Conservation (phyloP, 2,797 vertebrate genomes). For the Sebastes kiyomatsui region DNA sequence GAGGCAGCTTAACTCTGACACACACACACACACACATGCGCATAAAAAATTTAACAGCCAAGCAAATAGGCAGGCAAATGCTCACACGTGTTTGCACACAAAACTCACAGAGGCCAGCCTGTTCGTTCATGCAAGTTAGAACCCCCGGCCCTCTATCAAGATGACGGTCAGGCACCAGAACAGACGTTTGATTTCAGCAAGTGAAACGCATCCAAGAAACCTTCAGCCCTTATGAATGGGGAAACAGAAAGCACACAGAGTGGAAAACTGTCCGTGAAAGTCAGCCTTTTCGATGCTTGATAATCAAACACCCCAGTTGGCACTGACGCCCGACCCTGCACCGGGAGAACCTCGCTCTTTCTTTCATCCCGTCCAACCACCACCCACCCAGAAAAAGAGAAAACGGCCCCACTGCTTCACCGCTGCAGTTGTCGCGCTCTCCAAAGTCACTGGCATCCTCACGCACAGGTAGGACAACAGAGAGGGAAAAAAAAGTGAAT, state of each 20-base stretch:
- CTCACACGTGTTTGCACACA: slow-evolving; percentile 30
- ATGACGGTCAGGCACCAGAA: slow-evolving; percentile 54
- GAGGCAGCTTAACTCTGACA: slow-evolving; percentile 11
- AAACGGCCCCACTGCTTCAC: neutral
- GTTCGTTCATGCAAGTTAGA: slow-evolving; percentile 41
- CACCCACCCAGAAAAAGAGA: slow-evolving; percentile 53
- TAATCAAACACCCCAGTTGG: slow-evolving; percentile 63
- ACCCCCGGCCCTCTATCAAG: slow-evolving; percentile 49
- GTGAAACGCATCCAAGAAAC: slow-evolving; percentile 61
- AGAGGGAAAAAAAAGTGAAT: neutral
- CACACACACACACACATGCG: neutral
- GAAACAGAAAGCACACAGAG: slow-evolving; percentile 58
- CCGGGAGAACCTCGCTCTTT: slow-evolving; percentile 18
- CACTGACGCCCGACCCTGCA: slow-evolving; percentile 24
- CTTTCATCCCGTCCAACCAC: slow-evolving; percentile 63
- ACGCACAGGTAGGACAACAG: slow-evolving; percentile 24
- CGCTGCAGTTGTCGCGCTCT: slow-evolving; percentile 6
- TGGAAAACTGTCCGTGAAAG: slow-evolving; percentile 66
- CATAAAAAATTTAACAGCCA: neutral
- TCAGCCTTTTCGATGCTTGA: slow-evolving; percentile 63
- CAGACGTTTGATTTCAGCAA: slow-evolving; percentile 54
- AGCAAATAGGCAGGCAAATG: neutral
- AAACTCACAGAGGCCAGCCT: slow-evolving; percentile 54
- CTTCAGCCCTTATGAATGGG: slow-evolving; percentile 72
- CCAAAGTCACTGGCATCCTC: slow-evolving; percentile 15